Base-by-base conservation (phyloP, 2,797 vertebrate genomes). In the Euphonia xanthogaster region DNA sequence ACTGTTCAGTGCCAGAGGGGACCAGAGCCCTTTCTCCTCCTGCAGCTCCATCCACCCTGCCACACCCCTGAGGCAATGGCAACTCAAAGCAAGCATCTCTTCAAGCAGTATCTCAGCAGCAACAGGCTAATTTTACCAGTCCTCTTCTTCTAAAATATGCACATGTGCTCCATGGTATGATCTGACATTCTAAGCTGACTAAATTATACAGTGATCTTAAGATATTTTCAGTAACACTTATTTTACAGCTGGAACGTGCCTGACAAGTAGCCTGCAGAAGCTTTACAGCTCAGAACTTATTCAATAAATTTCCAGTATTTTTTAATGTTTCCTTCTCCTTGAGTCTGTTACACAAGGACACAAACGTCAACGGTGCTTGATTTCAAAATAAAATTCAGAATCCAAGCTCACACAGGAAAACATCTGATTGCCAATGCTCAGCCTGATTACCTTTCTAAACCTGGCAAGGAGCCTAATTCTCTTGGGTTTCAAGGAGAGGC, bases 131-230 rank as follows among this genome's bases (percentile, higher is more conserved):
- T 93, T 90, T 94, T 68, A 74, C 33, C 55, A 63, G 20, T 39
- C 65, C 14, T 71, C 16, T 30, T 45, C 27, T 55, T 65, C 53
- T 42, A 76, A 91, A 71, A 71, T 27, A 86, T 24, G 16, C 60
- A 31, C 8, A 39, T 53, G 42, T n/a, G 61, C 70, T 73, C 42
- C 50, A 58, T 20, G 77, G 72, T 83, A 57, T 24, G 45, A 94
- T 25, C n/a, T 85, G 77, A 74, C 76, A 89, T 57, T 93, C 78
- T 88, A 80, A 90, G 37, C 33, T 90, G 60, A 87, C 51, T 91
- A 74, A 83, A 86, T 91, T 74, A 71, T 13, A 75, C 67, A 63
- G 35, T 31, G 60, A 90, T 86, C 68, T 88, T 74, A n/a, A 82
- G 45, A 28, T 73, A 80, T 68, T 90, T 96, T 91, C 77, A 88